These are phyloP conservation scores for Scaptomyza caliginosa DNA, from an alignment of 2,888 invertebrate genomes.

Conservation along the genomic window DNA sequence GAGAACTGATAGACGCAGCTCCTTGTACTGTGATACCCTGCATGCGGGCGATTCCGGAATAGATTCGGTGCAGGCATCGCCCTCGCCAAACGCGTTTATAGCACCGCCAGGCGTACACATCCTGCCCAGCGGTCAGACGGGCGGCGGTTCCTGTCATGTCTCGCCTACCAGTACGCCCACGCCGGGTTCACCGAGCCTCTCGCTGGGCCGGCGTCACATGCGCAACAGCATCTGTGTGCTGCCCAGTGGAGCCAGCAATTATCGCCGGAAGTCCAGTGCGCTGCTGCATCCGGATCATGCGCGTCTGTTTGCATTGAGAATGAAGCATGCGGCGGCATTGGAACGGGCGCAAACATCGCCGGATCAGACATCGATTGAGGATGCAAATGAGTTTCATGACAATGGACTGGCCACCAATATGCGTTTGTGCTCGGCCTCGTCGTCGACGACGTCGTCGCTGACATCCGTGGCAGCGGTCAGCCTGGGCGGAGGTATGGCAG, in stretches of 20 bases:
- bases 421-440: slow-evolving; percentile 85
- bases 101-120: slow-evolving; percentile 80
- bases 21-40: slow-evolving; percentile 84
- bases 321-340: slow-evolving; percentile 83
- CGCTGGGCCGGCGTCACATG: slow-evolving; percentile 75
- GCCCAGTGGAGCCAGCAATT: slow-evolving; percentile 60
- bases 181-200: slow-evolving; percentile 83
- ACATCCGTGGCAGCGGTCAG: slow-evolving; percentile 85
- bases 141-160: slow-evolving; percentile 81
- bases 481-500: slow-evolving; percentile 77
- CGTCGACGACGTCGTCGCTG: slow-evolving; percentile 87
- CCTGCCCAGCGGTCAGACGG: slow-evolving; percentile 61
- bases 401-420: slow-evolving; percentile 81
- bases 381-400: slow-evolving; percentile 84
- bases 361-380: slow-evolving; percentile 84
- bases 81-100: slow-evolving; percentile 85
- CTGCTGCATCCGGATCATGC: slow-evolving; percentile 90
- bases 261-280: slow-evolving; percentile 86
- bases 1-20: slow-evolving; percentile 78
- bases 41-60: slow-evolving; percentile 89
- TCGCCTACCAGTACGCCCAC: slow-evolving; percentile 83
- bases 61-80: slow-evolving; percentile 89
- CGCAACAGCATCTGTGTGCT: slow-evolving; percentile 75
- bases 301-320: slow-evolving; percentile 85
- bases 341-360: slow-evolving; percentile 82